Conservation (phyloP, 2,888 invertebrate genomes). For the Pammene aurita region DNA sequence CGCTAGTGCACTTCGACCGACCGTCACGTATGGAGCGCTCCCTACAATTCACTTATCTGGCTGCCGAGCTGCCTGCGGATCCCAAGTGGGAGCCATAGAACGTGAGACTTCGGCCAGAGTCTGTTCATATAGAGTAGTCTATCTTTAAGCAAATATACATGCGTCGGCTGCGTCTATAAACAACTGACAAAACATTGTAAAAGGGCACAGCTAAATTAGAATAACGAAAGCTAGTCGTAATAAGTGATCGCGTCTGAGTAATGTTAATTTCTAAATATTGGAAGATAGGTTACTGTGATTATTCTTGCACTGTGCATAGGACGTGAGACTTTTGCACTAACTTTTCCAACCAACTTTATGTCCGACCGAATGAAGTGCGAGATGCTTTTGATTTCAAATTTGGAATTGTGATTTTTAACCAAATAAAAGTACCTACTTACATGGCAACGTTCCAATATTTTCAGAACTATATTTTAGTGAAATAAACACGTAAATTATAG, state of each 20-base stretch:
- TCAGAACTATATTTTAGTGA: background rate
- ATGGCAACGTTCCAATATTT: slow-evolving; percentile 9
- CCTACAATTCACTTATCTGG: slow-evolving; percentile 69
- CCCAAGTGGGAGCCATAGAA: slow-evolving; percentile 56
- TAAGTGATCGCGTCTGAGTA: background rate
- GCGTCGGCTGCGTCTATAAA: background rate
- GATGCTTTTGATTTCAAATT: slow-evolving; percentile 43
- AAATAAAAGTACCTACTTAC: background rate
- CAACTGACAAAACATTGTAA: background rate
- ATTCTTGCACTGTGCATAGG: slow-evolving; percentile 36
- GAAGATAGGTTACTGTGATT: background rate
- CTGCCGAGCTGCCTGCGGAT: slow-evolving; percentile 45
- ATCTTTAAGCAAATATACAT: background rate
- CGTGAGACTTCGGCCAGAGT: slow-evolving; percentile 57
- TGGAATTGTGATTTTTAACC: slow-evolving; percentile 15
- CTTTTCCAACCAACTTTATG: slow-evolving; percentile 55
- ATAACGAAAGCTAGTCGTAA: background rate
- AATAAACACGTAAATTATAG: background rate
- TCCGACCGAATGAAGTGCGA: slow-evolving; percentile 44
- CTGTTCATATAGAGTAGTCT: background rate
- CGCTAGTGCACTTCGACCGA: slow-evolving; percentile 25
- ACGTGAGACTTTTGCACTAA: slow-evolving; percentile 62
- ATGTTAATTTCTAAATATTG: background rate
- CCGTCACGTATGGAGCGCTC: slow-evolving; percentile 48
- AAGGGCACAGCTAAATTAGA: background rate